Conservation (phyloP, 2,797 vertebrate species). For the Pseudochaenichthys georgianus region DNA sequence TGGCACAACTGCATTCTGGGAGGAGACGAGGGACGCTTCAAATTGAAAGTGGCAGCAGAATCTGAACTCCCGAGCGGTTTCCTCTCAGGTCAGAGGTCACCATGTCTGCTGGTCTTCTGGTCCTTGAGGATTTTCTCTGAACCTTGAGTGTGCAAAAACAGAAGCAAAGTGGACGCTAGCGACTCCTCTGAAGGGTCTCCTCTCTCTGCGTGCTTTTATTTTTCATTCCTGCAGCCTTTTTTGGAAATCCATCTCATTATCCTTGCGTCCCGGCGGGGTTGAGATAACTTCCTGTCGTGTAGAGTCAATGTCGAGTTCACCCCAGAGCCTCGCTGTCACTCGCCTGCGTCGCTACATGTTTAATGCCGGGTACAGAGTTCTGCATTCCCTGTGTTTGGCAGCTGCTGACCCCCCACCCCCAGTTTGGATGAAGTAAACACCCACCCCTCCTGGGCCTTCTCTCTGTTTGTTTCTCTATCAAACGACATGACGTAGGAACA, state of each 20-base stretch:
- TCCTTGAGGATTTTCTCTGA: conserved; percentile 18
- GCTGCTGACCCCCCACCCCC: conserved; percentile 40
- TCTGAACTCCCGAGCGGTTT: conserved; percentile 47
- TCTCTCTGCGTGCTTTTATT: background rate
- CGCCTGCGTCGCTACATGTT: conserved; percentile 64
- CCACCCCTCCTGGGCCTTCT: background rate
- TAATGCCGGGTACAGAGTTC: conserved; percentile 70
- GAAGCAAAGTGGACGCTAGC: background rate
- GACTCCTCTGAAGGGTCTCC: background rate
- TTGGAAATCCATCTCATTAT: conserved; percentile 31
- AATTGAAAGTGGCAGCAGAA: conserved; percentile 68
- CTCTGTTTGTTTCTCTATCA: conserved; percentile 20
- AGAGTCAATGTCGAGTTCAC: conserved; percentile 40
- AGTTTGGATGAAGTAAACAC: conserved; percentile 51
- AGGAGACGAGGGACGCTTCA: conserved; percentile 38
- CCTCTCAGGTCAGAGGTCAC: conserved; percentile 51
- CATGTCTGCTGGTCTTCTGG: conserved; percentile 23
- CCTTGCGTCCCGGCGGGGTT: conserved; percentile 2
- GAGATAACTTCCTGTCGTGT: conserved; percentile 64
- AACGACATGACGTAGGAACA: conserved; percentile 26
- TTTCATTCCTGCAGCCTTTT: conserved; percentile 22
- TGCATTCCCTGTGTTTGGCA: conserved; percentile 64
- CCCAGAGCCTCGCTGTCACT: conserved; percentile 49
- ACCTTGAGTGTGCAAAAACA: background rate
- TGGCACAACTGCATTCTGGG: conserved; percentile 49